Base-by-base conservation (phyloP, 2,113 vertebrate species). In the Salminus brasiliensis region DNA sequence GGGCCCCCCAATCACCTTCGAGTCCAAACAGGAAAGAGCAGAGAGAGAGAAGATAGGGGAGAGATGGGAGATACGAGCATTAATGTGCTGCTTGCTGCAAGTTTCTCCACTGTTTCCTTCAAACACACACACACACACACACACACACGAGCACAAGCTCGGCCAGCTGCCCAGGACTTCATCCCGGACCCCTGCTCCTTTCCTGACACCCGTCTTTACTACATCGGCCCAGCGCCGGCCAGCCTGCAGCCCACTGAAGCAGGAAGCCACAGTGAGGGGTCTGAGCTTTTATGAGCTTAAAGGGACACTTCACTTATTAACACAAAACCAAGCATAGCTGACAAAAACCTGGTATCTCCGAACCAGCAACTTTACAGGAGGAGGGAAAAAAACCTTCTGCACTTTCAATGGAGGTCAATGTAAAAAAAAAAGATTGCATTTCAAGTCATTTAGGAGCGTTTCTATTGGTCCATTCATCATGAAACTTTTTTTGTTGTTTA, bases 11-110 rank as follows among this genome's bases (percentile, higher is more conserved):
- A 96, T 96, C 94, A 96, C 95, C 95, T 96, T 96, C 95, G 95
- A 96, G 96, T 98, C 96, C 96, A 98, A 98, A 98, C 96, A 98
- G 97, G 97, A 98, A 98, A 95, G 92, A 94, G 94, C 92, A 93
- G 93, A 94, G 93, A 93, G 93, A 95, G 95, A 93, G 91, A 94
- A 95, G 92, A 94, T 94, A 91, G 90, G 94, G 95, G 91, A 93
- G 94, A 92, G 92, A 94, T 93, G 95, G 94, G 94, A 96, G 93
- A 96, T 95, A 97, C 95, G 96, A 95, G 94, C 92, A 94, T 96
- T 98, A 93, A 96, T 97, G 95, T 96, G 96, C 95, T 95, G 72
- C 72, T 71, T 47, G 16, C 27, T 70, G 77, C 67, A 80, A 83
- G 66, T 72, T 83, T 74, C 72, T 72, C n/a, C 68, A 72, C 53